Conservation (phyloP, 2,888 invertebrate genomes). For the Drosophila melanosoma region DNA sequence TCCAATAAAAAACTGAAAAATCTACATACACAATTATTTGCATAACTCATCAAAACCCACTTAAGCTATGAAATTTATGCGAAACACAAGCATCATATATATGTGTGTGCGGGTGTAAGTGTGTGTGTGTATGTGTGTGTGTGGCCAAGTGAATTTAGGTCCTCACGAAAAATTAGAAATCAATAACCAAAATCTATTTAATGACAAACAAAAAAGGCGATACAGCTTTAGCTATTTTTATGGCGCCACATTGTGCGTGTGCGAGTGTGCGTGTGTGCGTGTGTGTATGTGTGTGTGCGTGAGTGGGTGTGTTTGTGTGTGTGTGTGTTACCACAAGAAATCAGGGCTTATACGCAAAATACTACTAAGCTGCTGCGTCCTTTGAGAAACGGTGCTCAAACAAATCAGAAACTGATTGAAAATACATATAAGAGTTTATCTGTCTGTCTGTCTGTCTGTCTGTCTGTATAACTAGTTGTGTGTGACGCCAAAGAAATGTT, state of each 20-base stretch:
- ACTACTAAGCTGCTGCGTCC: constrained; percentile 43
- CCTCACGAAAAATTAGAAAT: constrained; percentile 64
- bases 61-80: constrained; percentile 60
- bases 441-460: constrained; percentile 22
- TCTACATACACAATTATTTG: constrained; percentile 54
- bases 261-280: neutral
- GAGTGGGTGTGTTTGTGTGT: constrained; percentile 1
- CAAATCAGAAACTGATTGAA: constrained; percentile 66
- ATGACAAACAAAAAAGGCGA: constrained; percentile 54
- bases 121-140: neutral
- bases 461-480: constrained; percentile 15
- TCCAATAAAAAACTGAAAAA: constrained; percentile 38
- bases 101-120: neutral
- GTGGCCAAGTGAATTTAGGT: constrained; percentile 41
- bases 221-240: constrained; percentile 41
- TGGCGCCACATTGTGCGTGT: constrained; percentile 34
- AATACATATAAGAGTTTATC: constrained; percentile 48
- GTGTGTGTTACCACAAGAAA: constrained; percentile 28
- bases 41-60: constrained; percentile 63
- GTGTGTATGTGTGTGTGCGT: neutral
- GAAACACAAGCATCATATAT: constrained; percentile 24
- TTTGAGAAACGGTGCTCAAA: constrained; percentile 34
- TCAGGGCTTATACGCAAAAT: constrained; percentile 56
- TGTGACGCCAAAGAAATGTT: constrained; percentile 59
- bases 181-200: constrained; percentile 69